Evolutionary conservation across 2,797 vertebrate species (phyloP), one percentile per base, ranked within the genome.

Genomic region (Premnoplex brunnescens): DNA sequence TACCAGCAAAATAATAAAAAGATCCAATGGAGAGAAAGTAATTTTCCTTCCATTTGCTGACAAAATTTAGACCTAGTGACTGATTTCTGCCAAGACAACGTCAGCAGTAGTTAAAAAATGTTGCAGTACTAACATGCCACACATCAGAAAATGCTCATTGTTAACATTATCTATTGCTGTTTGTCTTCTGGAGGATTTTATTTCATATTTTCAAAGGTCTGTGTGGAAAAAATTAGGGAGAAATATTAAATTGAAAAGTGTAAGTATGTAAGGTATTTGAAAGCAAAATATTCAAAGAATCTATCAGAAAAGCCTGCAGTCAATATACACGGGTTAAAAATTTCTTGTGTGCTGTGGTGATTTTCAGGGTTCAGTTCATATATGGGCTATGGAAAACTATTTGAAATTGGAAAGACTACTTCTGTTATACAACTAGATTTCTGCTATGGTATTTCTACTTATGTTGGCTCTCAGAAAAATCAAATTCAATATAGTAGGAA

Each of bases 291-390:
- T 67, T 69, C 18, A 46, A 63, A 28, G 9, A 60, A 7, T 68
- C 6, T 49, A 30, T 43, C 3, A 73, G 67, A 62, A 76, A 82
- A 56, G 6, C 30, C 63, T 82, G 7, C 17, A 56, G 28, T 2
- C 19, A 23, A 8, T 60, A 34, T 13, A 34, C 15, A 7, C 3
- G 41, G 4, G 4, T 62, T 66, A 69, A 95, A 79, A 2, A 48
- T 72, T 85, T 68, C 32, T 88, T 56, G 9, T 23, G n/a, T 43
- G 30, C 12, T 55, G 67, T 80, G 16, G 6, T 80, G 44, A 52
- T 77, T 91, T 91, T 90, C n/a, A 64, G n/a, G 10, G 41, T 39
- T 80, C 74, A 51, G 9, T 41, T 85, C 23, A 49, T 55, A 75
- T 12, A 26, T 13, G 14, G 24, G 7, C n/a, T 68, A 55, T 79